These are phyloP conservation scores for Ictalurus punctatus DNA, from an alignment of 2,113 vertebrate species.

Conservation along the genomic window DNA sequence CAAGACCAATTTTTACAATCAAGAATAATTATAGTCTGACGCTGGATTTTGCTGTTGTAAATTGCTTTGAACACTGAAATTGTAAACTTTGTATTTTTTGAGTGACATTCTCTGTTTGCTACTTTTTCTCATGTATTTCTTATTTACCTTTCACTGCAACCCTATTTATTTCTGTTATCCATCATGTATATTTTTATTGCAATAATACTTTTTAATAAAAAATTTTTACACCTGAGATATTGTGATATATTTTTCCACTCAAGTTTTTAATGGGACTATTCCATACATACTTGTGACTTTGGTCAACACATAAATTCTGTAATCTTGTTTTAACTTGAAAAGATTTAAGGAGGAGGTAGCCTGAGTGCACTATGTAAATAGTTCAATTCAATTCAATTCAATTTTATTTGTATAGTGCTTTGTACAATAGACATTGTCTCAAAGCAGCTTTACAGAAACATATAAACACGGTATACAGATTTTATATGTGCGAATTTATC, in stretches of 20 bases:
- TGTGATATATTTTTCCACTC: neutral
- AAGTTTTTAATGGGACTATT: neutral
- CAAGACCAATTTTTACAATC: slow-evolving; percentile 5
- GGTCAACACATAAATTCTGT: neutral
- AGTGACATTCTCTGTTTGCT: slow-evolving; percentile 2
- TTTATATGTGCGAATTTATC: no score
- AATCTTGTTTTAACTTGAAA: neutral
- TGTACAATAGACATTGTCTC: no score
- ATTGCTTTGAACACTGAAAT: slow-evolving; percentile 37
- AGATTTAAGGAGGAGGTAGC: neutral
- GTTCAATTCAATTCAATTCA: no score
- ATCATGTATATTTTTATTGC: slow-evolving; percentile 28
- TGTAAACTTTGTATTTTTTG: slow-evolving; percentile 5
- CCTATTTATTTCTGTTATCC: slow-evolving; percentile 22
- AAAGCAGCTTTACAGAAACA: no score
- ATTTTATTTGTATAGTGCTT: no score
- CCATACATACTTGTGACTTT: neutral
- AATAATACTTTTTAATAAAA: slow-evolving; percentile 15
- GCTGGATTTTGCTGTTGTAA: slow-evolving; percentile 50
- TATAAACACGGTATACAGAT: no score
- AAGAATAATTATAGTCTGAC: neutral
- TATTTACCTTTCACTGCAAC: slow-evolving; percentile 16
- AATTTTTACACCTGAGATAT: no score
- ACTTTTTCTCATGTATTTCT: slow-evolving; percentile 11
- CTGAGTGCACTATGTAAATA: neutral